These are phyloP conservation scores for Neostethus bicornis DNA, from an alignment of 2,797 vertebrate species.

Conservation along the genomic window DNA sequence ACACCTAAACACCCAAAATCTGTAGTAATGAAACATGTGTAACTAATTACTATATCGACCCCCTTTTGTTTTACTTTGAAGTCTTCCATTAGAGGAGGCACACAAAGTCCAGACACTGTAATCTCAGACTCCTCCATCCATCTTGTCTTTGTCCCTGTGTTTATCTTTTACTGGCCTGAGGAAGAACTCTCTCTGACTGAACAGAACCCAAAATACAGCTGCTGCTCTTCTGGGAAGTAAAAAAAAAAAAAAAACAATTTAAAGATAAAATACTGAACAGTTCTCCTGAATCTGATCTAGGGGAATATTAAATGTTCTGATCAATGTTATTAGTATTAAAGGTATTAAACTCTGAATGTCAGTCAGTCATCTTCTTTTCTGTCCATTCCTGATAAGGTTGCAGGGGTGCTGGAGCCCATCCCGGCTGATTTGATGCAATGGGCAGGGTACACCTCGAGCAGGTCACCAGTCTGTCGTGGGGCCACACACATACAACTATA, in stretches of 20 bases:
- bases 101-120: conserved; percentile 47
- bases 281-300: no score
- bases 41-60: neutral
- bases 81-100: conserved; percentile 12
- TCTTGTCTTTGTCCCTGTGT: conserved; percentile 69
- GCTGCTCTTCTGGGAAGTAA: conserved; percentile 34
- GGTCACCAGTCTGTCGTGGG: no score
- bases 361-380: no score
- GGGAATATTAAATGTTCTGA: no score
- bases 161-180: conserved; percentile 41
- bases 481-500: no score
- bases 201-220: conserved; percentile 38
- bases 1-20: conserved; percentile 26
- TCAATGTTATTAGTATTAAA: no score
- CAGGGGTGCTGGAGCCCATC: no score
- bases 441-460: no score
- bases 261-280: neutral
- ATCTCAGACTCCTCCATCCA: conserved; percentile 50
- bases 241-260: no score
- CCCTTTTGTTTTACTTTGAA: conserved; percentile 9
- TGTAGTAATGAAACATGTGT: conserved; percentile 16
- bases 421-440: no score
- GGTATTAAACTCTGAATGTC: no score
- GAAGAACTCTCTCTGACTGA: conserved; percentile 48
- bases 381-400: no score